Conservation (phyloP, 2,113 vertebrate genomes). For the Podocnemis expansa region DNA sequence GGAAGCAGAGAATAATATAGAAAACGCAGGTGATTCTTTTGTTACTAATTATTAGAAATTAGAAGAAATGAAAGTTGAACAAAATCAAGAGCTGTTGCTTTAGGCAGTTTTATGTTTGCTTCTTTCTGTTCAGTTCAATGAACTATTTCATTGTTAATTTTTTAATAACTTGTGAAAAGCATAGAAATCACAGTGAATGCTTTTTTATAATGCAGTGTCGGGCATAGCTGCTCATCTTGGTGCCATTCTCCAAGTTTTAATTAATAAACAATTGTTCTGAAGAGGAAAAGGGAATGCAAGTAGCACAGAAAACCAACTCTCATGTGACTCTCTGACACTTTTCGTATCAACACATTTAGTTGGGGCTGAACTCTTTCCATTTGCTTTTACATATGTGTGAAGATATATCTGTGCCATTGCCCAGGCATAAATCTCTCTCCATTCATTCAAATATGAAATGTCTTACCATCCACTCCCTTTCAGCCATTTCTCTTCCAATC, state of each 20-base stretch:
- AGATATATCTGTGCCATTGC: no score
- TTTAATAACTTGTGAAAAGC: neutral
- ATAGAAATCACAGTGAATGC: neutral
- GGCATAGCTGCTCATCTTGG: neutral
- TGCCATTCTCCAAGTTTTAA: neutral
- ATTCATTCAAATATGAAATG: no score
- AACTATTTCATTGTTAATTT: neutral
- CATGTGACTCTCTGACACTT: neutral
- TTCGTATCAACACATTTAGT: neutral
- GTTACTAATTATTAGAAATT: neutral
- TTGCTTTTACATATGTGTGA: no score
- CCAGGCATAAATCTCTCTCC: no score
- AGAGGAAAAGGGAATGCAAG: neutral
- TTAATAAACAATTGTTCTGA: neutral
- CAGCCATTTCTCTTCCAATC: no score
- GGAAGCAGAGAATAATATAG: neutral
- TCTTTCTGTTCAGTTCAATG: neutral
- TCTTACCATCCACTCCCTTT: no score
- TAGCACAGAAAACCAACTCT: neutral
- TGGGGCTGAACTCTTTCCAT: neutral
- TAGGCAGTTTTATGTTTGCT: neutral
- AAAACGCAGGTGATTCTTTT: neutral
- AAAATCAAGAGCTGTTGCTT: neutral
- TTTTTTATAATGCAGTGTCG: neutral
- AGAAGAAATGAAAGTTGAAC: neutral